Conservation (phyloP, 1,140 invertebrate species). For the Sminthurides bifidus region DNA sequence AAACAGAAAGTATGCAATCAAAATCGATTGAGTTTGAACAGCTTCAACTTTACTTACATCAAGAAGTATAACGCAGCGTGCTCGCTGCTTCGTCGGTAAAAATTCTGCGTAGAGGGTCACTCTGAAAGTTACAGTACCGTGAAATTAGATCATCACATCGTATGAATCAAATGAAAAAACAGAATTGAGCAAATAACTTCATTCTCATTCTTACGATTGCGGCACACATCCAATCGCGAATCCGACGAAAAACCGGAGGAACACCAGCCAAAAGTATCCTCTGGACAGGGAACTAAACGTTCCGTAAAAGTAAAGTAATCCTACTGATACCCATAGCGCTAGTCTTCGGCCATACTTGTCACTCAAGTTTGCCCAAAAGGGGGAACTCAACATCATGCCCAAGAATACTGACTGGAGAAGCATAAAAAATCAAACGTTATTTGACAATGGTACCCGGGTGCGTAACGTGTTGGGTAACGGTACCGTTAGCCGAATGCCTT, state of each 20-base stretch:
- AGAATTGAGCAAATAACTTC: constrained; percentile 11
- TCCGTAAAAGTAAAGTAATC: constrained; percentile 83
- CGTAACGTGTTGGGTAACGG: neutral
- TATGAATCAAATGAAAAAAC: neutral
- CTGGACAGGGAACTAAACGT: constrained; percentile 79
- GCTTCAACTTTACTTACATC: constrained; percentile 57
- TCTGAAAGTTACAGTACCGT: constrained; percentile 42
- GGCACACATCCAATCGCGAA: constrained; percentile 94
- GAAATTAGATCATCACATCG: too few relatives aligned
- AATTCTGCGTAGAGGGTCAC: constrained; percentile 95
- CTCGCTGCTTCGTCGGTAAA: constrained; percentile 79
- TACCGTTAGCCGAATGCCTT: neutral
- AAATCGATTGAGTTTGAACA: constrained; percentile 32
- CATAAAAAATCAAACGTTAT: constrained; percentile 11
- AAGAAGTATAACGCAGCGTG: constrained; percentile 84
- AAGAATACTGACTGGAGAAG: constrained; percentile 69
- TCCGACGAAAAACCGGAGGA: constrained; percentile 79
- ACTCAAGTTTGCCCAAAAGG: constrained; percentile 90
- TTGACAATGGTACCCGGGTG: constrained; percentile 16
- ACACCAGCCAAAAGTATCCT: constrained; percentile 78
- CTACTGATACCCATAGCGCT: constrained; percentile 73
- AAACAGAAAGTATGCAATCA: too few relatives aligned
- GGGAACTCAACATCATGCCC: constrained; percentile 93
- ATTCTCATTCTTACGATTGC: constrained; percentile 73
- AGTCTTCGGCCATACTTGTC: constrained; percentile 85